Conservation (phyloP, 2,113 vertebrate genomes). For the Coptodon bakossiorum region DNA sequence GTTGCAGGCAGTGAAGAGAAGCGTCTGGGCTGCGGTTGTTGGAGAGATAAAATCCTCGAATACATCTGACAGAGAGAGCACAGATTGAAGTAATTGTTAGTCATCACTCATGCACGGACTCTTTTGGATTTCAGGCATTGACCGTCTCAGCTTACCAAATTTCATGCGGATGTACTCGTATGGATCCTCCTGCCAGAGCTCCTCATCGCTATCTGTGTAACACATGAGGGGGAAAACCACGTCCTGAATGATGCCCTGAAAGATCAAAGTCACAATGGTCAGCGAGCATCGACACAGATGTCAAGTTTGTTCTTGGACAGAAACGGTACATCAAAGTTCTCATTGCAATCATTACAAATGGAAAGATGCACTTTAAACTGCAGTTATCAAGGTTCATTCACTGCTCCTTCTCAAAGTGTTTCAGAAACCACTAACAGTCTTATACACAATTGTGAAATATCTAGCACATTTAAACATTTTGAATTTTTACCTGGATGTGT, state of each 20-base stretch:
- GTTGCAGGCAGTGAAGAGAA: constrained; percentile 96
- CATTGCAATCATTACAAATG: neutral
- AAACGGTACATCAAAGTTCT: neutral
- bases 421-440: neutral
- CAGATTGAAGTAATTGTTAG: neutral
- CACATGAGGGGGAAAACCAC: constrained; percentile 89
- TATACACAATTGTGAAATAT: neutral
- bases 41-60: constrained; percentile 99
- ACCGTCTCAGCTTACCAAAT: constrained; percentile 76
- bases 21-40: constrained; percentile 94
- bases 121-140: neutral
- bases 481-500: constrained; percentile 86
- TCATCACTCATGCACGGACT: neutral
- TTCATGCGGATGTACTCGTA: constrained; percentile 99
- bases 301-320: neutral
- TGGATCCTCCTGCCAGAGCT: constrained; percentile 97
- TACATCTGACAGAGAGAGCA: constrained; percentile 75
- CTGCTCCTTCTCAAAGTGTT: neutral
- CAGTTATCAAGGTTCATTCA: neutral
- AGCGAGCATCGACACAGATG: neutral
- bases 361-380: neutral
- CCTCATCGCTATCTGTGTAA: constrained; percentile 98
- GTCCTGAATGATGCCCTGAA: constrained; percentile 78
- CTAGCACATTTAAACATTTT: neutral
- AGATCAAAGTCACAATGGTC: neutral